phyloP scores from a whole-genome alignment of 2,113 vertebrate species.

The Dolichallabes microphthalmus region DNA sequence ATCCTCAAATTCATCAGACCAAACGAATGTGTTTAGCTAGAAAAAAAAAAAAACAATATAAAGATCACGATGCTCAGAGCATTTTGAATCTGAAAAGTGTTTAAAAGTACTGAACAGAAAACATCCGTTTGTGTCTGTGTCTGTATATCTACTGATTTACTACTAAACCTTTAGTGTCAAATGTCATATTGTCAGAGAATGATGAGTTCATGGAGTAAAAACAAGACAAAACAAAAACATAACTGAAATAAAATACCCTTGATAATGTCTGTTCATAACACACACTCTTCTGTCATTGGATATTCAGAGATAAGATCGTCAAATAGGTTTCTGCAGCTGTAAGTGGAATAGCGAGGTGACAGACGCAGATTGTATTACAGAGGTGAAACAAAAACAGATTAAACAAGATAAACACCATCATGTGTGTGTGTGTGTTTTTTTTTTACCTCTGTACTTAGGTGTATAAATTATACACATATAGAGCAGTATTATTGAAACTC shows the following conservation, averaged over 20 bases:
- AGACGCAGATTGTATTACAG: too few species aligned
- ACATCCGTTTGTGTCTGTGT: background rate
- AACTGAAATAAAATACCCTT: background rate
- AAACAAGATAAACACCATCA: background rate
- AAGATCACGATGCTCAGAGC: background rate
- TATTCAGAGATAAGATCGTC: background rate
- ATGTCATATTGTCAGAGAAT: background rate
- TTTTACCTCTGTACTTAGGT: background rate
- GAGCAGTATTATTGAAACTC: background rate
- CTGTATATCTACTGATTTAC: background rate
- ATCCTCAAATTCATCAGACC: background rate
- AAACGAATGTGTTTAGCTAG: background rate
- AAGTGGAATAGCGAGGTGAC: background rate
- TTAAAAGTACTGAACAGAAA: background rate
- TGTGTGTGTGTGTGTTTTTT: background rate
- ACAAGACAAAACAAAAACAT: background rate
- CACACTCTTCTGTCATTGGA: background rate
- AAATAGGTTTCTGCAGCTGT: constrained; percentile 19
- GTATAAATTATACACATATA: background rate
- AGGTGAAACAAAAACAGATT: background rate
- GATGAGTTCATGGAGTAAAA: background rate
- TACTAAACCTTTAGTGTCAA: background rate
- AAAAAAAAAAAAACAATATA: background rate
- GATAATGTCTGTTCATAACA: background rate
- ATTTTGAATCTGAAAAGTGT: background rate